Percentiles rank a stretch among this genome's conserved stretches.
Conservation (phyloP, 1,140 invertebrate genomes). For the Tenebrio molitor region DNA sequence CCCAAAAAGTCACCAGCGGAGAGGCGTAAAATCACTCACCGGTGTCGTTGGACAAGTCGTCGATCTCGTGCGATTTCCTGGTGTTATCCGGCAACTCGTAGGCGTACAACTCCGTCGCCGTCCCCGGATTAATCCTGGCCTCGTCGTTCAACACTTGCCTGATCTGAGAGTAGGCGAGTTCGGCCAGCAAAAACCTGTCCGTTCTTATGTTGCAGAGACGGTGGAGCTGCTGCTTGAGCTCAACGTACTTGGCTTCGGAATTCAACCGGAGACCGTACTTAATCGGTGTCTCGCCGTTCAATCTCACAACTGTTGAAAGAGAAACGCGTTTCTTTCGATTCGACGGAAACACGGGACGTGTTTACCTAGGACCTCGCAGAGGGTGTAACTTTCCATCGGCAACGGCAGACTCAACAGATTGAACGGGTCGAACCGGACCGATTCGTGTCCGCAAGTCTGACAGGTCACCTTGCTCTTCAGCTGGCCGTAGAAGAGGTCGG, state of each 20-base stretch:
- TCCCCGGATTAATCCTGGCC: constrained; percentile 57
- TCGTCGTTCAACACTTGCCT: constrained; percentile 58
- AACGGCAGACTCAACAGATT: constrained; percentile 89
- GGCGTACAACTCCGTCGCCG: constrained; percentile 66
- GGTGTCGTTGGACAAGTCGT: not conserved
- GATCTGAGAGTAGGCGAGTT: constrained; percentile 78
- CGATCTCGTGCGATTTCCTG: not conserved
- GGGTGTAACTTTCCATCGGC: constrained; percentile 83
- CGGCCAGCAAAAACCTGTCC: constrained; percentile 77
- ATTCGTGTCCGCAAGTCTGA: constrained; percentile 82
- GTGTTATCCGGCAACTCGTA: constrained; percentile 66
- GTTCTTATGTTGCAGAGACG: constrained; percentile 75
- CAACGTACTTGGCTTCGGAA: constrained; percentile 82
- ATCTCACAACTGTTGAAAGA: constrained; percentile 78
- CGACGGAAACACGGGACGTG: no score
- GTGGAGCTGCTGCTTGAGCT: constrained; percentile 79
- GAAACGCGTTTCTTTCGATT: no score
- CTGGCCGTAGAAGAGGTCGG: constrained; percentile 92
- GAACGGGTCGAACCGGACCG: constrained; percentile 91
- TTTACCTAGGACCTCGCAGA: constrained; percentile 80
- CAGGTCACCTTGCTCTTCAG: constrained; percentile 88
- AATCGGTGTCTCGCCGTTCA: constrained; percentile 84
- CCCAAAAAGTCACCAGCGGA: no score
- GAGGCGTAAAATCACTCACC: no score
- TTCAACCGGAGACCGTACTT: constrained; percentile 87